These are phyloP conservation scores for Germaria angustata DNA, from an alignment of 2,888 invertebrate genomes.

Conservation along the genomic window DNA sequence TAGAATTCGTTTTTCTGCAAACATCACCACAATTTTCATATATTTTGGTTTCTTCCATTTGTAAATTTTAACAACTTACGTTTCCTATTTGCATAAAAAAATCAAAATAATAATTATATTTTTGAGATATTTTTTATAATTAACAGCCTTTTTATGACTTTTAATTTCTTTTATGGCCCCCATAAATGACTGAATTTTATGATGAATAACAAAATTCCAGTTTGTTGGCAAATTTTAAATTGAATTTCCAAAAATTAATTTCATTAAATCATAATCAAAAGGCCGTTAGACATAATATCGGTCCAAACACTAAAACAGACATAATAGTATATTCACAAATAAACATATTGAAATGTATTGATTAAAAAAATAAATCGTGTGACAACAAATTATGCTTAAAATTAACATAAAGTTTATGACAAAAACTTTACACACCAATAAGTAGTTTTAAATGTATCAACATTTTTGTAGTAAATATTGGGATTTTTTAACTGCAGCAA, in stretches of 20 bases:
- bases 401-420: conserved; percentile 29
- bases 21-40: background rate
- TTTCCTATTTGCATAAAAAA: background rate
- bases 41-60: background rate
- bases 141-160: conserved; percentile 35
- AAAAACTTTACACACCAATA: background rate
- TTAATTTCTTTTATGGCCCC: conserved; percentile 40
- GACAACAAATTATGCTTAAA: background rate
- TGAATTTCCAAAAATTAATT: background rate
- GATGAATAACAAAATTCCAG: conserved; percentile 27
- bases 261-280: conserved; percentile 42
- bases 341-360: background rate
- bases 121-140: background rate
- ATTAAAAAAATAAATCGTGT: conserved; percentile 13
- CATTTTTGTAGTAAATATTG: background rate
- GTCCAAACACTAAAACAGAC: background rate
- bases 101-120: conserved; percentile 2
- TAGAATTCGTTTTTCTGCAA: too few relatives aligned
- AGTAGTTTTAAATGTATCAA: background rate
- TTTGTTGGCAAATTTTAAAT: conserved; percentile 21
- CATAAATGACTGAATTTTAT: conserved; percentile 8
- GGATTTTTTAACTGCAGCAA: background rate
- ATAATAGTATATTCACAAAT: background rate
- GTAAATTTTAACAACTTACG: background rate
- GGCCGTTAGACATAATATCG: conserved; percentile 3